Evolutionary conservation across 35 echinoderm and acorn worm genomes (phyloP).

Genomic region (Stichopus chloronotus): DNA sequence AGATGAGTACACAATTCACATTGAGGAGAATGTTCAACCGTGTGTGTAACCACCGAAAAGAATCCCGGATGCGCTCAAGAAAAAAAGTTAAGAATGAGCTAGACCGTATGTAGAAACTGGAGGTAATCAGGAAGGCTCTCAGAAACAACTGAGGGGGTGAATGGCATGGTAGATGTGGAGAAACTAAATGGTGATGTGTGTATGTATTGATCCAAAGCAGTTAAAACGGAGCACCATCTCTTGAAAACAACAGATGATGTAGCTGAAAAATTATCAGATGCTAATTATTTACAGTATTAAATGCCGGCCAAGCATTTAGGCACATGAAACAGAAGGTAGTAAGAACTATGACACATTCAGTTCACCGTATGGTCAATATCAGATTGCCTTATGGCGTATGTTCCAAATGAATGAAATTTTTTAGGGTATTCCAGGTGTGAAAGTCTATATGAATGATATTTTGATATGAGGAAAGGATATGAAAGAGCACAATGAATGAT

Average conservation of each 20-base stretch:
- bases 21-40: constrained; percentile 5
- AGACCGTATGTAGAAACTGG: constrained; percentile 44
- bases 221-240: constrained; percentile 36
- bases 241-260: constrained; percentile 26
- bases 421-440: too few relatives aligned
- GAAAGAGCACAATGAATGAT: constrained; percentile 12
- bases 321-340: not conserved
- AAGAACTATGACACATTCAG: constrained; percentile 15
- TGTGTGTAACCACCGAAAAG: constrained; percentile 32
- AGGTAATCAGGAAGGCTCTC: constrained; percentile 46
- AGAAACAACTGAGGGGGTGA: constrained; percentile 65
- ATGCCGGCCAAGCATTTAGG: constrained; percentile 42
- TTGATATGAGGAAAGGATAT: too few relatives aligned
- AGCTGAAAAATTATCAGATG: not conserved
- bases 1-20: not conserved
- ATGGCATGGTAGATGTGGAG: constrained; percentile 45
- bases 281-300: not conserved
- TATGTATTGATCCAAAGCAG: constrained; percentile 53
- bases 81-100: constrained; percentile 58
- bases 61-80: constrained; percentile 35
- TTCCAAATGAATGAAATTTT: too few relatives aligned
- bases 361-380: constrained; percentile 23
- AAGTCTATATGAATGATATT: too few relatives aligned
- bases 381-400: not conserved
- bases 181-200: constrained; percentile 44